A percentile compares a stretch with the other conserved stretches of the same genome.
phyloP scores from a whole-genome alignment of 1,140 invertebrate genomes.

The Orussus abietinus region DNA sequence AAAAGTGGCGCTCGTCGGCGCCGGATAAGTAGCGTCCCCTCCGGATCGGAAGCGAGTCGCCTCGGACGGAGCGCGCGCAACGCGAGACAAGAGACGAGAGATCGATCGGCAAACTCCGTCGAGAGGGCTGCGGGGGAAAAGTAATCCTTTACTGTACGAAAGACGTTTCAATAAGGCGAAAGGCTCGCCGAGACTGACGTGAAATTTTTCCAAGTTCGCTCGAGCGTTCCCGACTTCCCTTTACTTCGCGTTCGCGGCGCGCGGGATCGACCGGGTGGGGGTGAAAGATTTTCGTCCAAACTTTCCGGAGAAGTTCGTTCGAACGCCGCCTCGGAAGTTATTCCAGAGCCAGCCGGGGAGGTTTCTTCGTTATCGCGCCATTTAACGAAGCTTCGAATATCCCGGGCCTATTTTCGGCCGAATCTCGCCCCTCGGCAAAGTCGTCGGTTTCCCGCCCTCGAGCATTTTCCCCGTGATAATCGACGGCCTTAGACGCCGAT shows the following conservation, averaged over 20 bases:
- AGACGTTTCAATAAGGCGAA: not conserved
- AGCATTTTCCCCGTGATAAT: no score
- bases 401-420: slow-evolving; percentile 7
- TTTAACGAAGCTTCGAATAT: slow-evolving; percentile 39
- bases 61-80: no score
- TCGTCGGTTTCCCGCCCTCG: not conserved
- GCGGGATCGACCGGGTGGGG: slow-evolving; percentile 1
- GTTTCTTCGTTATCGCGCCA: slow-evolving; percentile 30
- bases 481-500: no score
- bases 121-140: no score
- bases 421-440: not conserved
- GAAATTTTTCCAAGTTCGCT: slow-evolving; percentile 1
- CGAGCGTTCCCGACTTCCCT: not conserved
- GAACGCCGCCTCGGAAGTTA: slow-evolving; percentile 19
- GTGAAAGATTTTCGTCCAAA: slow-evolving; percentile 17
- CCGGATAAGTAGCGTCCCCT: no score
- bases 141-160: no score
- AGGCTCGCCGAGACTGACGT: not conserved
- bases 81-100: no score
- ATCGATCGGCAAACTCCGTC: no score
- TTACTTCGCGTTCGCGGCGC: not conserved
- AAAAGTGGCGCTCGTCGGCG: no score
- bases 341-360: slow-evolving; percentile 21
- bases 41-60: no score
- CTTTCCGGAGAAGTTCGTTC: slow-evolving; percentile 13